Conservation (phyloP, 2,888 invertebrate genomes). For the Tinea trinotella region DNA sequence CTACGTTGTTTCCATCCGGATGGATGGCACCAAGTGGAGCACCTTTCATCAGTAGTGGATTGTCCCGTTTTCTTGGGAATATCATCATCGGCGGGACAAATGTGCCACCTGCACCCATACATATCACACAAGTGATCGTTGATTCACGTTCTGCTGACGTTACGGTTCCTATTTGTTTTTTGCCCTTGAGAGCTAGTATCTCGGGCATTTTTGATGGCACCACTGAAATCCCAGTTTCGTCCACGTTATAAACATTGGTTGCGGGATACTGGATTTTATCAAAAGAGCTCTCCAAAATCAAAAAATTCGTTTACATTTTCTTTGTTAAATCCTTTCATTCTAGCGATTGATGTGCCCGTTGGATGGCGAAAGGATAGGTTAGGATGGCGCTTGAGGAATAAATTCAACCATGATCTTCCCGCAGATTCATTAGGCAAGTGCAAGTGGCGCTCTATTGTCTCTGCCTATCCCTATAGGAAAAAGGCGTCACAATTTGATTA, state of each 20-base stretch:
- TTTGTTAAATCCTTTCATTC: conserved; percentile 23
- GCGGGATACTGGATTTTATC: conserved; percentile 26
- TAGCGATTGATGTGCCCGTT: conserved; percentile 26
- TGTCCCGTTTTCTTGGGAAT: conserved; percentile 27
- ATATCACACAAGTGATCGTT: conserved; percentile 28
- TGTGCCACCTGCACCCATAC: conserved; percentile 28
- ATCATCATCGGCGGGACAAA: conserved; percentile 30
- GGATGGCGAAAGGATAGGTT: conserved; percentile 25
- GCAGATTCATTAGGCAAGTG: too few species aligned
- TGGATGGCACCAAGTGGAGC: too few species aligned
- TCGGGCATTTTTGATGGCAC: conserved; percentile 26
- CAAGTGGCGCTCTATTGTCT: too few species aligned
- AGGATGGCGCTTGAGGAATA: conserved; percentile 24
- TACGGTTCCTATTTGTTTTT: conserved; percentile 29
- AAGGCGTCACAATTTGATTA: too few species aligned
- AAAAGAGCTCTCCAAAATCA: conserved; percentile 23
- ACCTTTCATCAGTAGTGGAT: too few species aligned
- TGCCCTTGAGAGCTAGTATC: conserved; percentile 27
- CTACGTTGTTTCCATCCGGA: too few species aligned
- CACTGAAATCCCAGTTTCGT: conserved; percentile 31
- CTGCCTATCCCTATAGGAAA: too few species aligned
- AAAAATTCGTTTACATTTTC: conserved; percentile 25
- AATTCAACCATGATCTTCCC: conserved; percentile 23
- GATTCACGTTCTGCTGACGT: conserved; percentile 31
- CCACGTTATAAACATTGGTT: conserved; percentile 31